Conservation (phyloP, 1,140 invertebrate species). For the Acromyrmex charruanus region DNA sequence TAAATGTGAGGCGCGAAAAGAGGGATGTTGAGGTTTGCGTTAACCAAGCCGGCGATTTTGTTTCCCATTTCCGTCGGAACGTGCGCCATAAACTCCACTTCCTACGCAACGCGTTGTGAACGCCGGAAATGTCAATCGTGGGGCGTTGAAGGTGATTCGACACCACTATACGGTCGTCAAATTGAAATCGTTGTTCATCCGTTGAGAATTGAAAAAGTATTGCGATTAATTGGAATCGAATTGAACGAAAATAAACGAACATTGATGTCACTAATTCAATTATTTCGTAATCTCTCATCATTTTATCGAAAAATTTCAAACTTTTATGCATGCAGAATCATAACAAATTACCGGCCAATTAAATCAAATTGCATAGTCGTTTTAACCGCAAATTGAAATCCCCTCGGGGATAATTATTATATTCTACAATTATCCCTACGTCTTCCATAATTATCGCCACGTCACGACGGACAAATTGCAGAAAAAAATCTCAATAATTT, state of each 20-base stretch:
- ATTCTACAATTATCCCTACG: neutral
- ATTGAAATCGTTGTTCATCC: neutral
- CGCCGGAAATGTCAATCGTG: conserved; percentile 18
- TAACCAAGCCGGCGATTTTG: neutral
- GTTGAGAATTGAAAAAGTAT: neutral
- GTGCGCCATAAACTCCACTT: conserved; percentile 11
- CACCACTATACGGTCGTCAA: too few species aligned
- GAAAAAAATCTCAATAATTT: neutral
- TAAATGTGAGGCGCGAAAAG: conserved; percentile 6
- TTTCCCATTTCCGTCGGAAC: conserved; percentile 31
- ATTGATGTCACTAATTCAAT: neutral
- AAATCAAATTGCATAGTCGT: neutral
- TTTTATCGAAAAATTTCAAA: neutral
- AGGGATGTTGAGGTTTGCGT: neutral
- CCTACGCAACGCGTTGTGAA: conserved; percentile 6
- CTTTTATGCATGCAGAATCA: neutral
- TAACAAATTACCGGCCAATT: neutral
- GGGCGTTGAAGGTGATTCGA: neutral
- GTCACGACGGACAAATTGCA: neutral
- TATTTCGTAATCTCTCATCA: neutral
- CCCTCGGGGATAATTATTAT: neutral
- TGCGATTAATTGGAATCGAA: neutral
- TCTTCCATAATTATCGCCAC: neutral
- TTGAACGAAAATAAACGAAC: neutral
- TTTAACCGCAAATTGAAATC: neutral